phyloP scores from a whole-genome alignment of 2,888 invertebrate genomes.

The Synergus japonicus region DNA sequence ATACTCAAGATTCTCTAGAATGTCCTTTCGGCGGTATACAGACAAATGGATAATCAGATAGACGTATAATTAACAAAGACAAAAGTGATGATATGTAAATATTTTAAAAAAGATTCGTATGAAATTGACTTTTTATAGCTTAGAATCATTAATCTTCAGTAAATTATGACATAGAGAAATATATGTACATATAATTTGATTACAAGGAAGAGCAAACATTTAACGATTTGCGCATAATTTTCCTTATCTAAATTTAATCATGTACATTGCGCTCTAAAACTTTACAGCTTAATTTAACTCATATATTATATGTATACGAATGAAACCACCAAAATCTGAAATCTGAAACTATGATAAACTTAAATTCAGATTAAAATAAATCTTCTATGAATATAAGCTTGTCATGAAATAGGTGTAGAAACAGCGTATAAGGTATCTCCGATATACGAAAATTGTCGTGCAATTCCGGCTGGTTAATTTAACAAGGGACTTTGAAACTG shows the following conservation, averaged over 20 bases:
- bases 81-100: background rate
- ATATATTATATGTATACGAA: constrained; percentile 11
- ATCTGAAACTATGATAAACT: constrained; percentile 17
- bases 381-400: constrained; percentile 2
- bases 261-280: background rate
- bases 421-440: constrained; percentile 22
- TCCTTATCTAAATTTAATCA: constrained; percentile 38
- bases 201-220: background rate
- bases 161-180: background rate
- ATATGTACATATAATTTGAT: constrained; percentile 12
- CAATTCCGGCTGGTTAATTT: constrained; percentile 41
- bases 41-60: background rate
- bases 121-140: constrained; percentile 31
- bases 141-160: constrained; percentile 27
- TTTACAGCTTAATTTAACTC: constrained; percentile 27
- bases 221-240: constrained; percentile 11
- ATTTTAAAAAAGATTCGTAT: background rate
- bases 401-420: background rate
- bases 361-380: background rate
- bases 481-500: constrained; percentile 36
- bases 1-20: constrained; percentile 26
- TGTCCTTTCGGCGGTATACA: background rate
- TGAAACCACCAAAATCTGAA: constrained; percentile 2
- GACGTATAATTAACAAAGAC: constrained; percentile 10
- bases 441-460: constrained; percentile 38